These are phyloP conservation scores for Eulemur rufifrons DNA, from an alignment of 2,113 vertebrate genomes.

Conservation along the genomic window DNA sequence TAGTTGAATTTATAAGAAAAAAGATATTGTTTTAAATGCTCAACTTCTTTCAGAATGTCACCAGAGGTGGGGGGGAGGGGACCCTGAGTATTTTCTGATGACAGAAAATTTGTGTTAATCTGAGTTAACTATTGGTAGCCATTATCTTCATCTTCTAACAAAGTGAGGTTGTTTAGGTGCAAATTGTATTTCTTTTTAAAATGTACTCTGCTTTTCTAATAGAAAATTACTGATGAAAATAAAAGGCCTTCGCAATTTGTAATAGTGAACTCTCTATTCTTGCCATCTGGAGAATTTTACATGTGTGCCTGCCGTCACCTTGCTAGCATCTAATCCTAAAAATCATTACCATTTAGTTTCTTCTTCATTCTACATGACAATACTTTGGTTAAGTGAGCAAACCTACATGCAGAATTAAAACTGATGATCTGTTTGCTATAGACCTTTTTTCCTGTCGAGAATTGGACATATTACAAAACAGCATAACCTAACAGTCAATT, in stretches of 20 bases:
- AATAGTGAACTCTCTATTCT: conserved; percentile 66
- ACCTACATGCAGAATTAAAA: conserved; percentile 45
- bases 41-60: neutral
- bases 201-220: conserved; percentile 63
- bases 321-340: conserved; percentile 53
- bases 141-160: conserved; percentile 67
- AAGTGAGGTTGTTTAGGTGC: conserved; percentile 65
- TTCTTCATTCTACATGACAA: conserved; percentile 49
- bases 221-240: conserved; percentile 65
- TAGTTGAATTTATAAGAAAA: conserved; percentile 69
- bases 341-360: conserved; percentile 46
- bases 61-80: neutral
- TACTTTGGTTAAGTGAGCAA: conserved; percentile 60
- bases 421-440: conserved; percentile 46
- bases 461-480: conserved; percentile 56
- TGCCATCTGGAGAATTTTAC: conserved; percentile 55
- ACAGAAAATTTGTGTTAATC: conserved; percentile 45
- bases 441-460: conserved; percentile 52
- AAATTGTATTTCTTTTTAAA: conserved; percentile 63
- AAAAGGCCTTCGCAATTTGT: conserved; percentile 64
- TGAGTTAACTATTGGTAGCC: conserved; percentile 47
- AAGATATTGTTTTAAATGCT: conserved; percentile 45
- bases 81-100: conserved; percentile 25
- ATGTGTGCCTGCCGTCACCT: neutral
- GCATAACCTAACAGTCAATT: conserved; percentile 62